A percentile compares a stretch with the other conserved stretches of the same genome.
These are phyloP conservation scores for Nibea albiflora DNA, from an alignment of 2,113 vertebrate species.

Conservation along the genomic window DNA sequence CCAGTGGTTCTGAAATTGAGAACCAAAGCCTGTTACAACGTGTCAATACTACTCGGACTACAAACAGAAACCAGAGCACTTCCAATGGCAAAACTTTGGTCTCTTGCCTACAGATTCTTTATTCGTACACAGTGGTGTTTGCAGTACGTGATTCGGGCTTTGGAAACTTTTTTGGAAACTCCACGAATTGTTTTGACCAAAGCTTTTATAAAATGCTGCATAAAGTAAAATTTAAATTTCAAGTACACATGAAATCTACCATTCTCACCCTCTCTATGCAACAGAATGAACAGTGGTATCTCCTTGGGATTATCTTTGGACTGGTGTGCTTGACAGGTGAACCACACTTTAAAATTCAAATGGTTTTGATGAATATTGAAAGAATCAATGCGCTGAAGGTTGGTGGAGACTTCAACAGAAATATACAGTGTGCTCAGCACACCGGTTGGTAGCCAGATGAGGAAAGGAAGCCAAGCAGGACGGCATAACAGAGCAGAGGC, in stretches of 20 bases:
- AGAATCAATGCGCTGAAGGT: neutral
- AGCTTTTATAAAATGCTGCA: neutral
- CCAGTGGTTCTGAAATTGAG: no score
- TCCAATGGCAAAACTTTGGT: no score
- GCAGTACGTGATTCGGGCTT: no score
- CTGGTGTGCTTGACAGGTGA: neutral
- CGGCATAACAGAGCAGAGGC: conserved; percentile 1
- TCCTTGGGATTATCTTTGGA: neutral
- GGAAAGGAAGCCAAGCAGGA: neutral
- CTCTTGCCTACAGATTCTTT: no score
- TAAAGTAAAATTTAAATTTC: neutral
- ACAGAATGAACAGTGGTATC: neutral
- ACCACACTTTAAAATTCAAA: conserved; percentile 10
- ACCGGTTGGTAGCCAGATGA: neutral
- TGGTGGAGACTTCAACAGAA: conserved; percentile 2
- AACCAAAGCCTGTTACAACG: no score
- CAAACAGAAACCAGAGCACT: no score
- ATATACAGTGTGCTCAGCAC: neutral
- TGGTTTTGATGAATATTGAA: conserved; percentile 36
- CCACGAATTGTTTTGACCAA: neutral
- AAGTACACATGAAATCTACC: neutral
- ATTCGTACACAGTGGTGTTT: no score
- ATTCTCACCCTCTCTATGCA: neutral
- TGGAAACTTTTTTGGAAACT: no score
- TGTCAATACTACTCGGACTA: no score